Evolutionary conservation across 1,140 invertebrate genomes (phyloP), one percentile per base, ranked within the genome.

Genomic region (Bombus pascuorum): DNA sequence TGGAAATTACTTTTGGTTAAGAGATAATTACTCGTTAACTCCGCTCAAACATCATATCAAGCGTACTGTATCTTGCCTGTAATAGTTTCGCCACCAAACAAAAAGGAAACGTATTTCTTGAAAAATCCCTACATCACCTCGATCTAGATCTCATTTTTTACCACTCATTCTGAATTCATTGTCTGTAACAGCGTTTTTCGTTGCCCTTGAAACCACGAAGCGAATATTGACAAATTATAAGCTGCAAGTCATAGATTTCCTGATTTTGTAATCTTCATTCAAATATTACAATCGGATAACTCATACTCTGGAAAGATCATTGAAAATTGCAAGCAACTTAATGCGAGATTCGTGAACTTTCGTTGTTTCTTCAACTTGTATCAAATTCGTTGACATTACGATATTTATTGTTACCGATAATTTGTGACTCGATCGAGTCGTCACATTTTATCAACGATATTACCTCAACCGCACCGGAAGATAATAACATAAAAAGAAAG

Each of bases 11-110:
- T 32, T 34, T 65, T 9, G 32, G n/a, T 18, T 66, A 34, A 15
- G 65, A 66, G 25, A 71, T 71, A 71, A 39, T 71, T 71, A 37
- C 37, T 71, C 34, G 25, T 71, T 71, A 71, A 28, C 37, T 71
- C 25, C 2, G 10, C 25, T 39, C 39, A 37, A 68, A 68, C 34
- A 10, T 25, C 66, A 32, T 37, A 68, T 37, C 34, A 37, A 37
- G 9, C 34, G 10, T 25, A 68, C 32, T 12, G 3, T 68, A 68
- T 25, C 66, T 68, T 34, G 66, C 6, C 2, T 34, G 66, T 22
- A 37, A 37, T 25, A 37, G 32, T 68, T 66, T 34, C 32, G 6
- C 32, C 8, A 34, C 65, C n/a, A 34, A 66, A 66, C 65, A 34
- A 66, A 15, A 66, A 34, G 15, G n/a, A 18, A 34, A 34, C n/a